Evolutionary conservation across 1,140 invertebrate genomes (phyloP), one percentile per base, ranked within the genome.

Genomic region (Sweltsa coloradensis): DNA sequence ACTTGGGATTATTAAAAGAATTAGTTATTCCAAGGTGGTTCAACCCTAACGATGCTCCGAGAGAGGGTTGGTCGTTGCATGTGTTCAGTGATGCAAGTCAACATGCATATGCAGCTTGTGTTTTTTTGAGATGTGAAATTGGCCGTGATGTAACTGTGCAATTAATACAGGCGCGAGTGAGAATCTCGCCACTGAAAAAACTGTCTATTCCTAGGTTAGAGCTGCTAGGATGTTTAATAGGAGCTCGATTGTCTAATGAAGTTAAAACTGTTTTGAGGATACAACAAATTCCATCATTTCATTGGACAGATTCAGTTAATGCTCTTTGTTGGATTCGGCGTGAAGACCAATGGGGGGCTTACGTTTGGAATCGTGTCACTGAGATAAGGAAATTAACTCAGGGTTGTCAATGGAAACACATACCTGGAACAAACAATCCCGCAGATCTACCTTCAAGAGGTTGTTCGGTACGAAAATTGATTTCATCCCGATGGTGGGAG

Each of bases 371-470:
- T 24, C 21, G 53, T 23, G 51, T 52, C 2, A 24, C 49, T 41
- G 55, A 58, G 41, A 57, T 58, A n/a, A 1, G 41, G 21, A 6
- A 7, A 13, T 4, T 49, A 18, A 29, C 26, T 31, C 46, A 34
- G 16, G 11, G 18, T 13, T 41, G 42, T 3, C 23, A 52, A 2
- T 69, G 64, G 63, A 34, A 51, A 18, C 57, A 68, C 53, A 51
- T 67, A 5, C 60, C 64, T 3, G 63, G 62, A 2, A 41, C 48
- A 14, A 23, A 50, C 14, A 70, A 69, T 51, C 63, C 66, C 5
- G 66, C 63, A n/a, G 65, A 70, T 53, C 47, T 66, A 16, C 57
- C 59, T 5, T 67, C 64, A 9, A 47, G 66, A 53, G 64, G 65
- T 16, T 64, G 59, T 51, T 23, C 46, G 5, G 41, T 58, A 3